These are phyloP conservation scores for Cercocebus atys DNA, from an alignment of 2,113 vertebrate genomes.

Conservation along the genomic window DNA sequence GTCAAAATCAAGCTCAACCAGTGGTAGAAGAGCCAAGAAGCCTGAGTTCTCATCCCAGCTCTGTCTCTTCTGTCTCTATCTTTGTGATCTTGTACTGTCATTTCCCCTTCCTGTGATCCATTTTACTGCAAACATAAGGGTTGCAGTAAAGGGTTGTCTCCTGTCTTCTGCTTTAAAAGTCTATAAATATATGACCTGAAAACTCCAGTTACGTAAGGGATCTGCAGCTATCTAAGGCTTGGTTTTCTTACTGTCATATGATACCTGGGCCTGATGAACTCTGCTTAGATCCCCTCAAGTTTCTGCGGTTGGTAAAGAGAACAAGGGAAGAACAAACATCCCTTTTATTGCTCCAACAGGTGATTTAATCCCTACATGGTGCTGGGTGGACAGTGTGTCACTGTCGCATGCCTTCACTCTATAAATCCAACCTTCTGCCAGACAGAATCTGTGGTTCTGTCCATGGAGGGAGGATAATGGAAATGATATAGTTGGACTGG, in stretches of 20 bases:
- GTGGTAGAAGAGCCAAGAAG: not conserved
- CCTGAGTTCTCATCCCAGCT: not conserved
- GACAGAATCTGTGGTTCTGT: not conserved
- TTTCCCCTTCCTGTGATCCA: not conserved
- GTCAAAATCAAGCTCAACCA: not conserved
- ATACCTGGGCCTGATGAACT: not conserved
- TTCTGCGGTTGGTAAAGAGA: not conserved
- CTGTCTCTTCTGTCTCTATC: not conserved
- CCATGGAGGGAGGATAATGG: not conserved
- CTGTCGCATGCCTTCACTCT: not conserved
- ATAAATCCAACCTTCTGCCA: not conserved
- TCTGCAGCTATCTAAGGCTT: not conserved
- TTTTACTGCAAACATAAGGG: not conserved
- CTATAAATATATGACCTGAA: slow-evolving; percentile 51
- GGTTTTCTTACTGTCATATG: not conserved
- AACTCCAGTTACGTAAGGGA: slow-evolving; percentile 37
- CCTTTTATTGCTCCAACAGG: not conserved
- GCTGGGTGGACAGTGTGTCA: fast-evolving
- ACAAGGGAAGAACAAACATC: not conserved
- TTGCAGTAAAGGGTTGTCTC: not conserved
- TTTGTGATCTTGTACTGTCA: not conserved
- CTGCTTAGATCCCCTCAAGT: not conserved
- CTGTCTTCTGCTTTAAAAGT: not conserved
- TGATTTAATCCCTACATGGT: not conserved
- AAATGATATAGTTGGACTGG: fast-evolving